A percentile compares a stretch with the other conserved stretches of the same genome.
Evolutionary conservation across 92 coral and sea anemone genomes (phyloP).

Genomic region (Bergia puertoricense): DNA sequence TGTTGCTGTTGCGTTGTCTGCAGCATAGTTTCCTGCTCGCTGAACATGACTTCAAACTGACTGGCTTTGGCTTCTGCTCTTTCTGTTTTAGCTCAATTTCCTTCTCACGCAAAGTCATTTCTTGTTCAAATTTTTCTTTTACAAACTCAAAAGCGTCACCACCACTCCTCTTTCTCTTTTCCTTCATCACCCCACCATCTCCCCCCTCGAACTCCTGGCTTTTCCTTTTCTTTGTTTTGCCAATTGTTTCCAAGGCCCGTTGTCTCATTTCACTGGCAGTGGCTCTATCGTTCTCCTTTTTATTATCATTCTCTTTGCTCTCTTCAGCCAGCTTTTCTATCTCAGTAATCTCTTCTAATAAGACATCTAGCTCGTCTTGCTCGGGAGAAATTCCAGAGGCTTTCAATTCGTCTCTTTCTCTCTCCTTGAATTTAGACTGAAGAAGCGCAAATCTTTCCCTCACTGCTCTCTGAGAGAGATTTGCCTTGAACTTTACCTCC

Average conservation of each 20-base stretch:
- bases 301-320: slow-evolving; percentile 28
- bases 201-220: slow-evolving; percentile 13
- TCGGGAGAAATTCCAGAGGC: slow-evolving; percentile 49
- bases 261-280: slow-evolving; percentile 34
- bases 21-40: slow-evolving; percentile 28
- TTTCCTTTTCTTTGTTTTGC: slow-evolving; percentile 45
- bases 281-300: slow-evolving; percentile 28
- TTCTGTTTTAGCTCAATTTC: slow-evolving; percentile 22
- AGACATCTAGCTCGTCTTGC: slow-evolving; percentile 48
- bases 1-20: slow-evolving; percentile 30
- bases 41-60: slow-evolving; percentile 12
- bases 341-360: slow-evolving; percentile 28
- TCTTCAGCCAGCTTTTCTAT: not conserved
- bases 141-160: slow-evolving; percentile 33
- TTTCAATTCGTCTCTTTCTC: slow-evolving; percentile 33
- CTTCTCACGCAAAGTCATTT: slow-evolving; percentile 20
- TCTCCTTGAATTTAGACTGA: slow-evolving; percentile 39
- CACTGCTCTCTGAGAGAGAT: slow-evolving; percentile 51
- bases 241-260: slow-evolving; percentile 38
- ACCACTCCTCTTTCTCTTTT: slow-evolving; percentile 8
- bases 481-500: slow-evolving; percentile 31
- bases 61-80: slow-evolving; percentile 9
- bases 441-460: slow-evolving; percentile 23
- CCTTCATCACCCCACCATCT: not conserved
- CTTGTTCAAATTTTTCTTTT: slow-evolving; percentile 13